A percentile compares a stretch with the other conserved stretches of the same genome.
phyloP scores from a whole-genome alignment of 1,140 invertebrate genomes.

The Drosophila funebris region DNA sequence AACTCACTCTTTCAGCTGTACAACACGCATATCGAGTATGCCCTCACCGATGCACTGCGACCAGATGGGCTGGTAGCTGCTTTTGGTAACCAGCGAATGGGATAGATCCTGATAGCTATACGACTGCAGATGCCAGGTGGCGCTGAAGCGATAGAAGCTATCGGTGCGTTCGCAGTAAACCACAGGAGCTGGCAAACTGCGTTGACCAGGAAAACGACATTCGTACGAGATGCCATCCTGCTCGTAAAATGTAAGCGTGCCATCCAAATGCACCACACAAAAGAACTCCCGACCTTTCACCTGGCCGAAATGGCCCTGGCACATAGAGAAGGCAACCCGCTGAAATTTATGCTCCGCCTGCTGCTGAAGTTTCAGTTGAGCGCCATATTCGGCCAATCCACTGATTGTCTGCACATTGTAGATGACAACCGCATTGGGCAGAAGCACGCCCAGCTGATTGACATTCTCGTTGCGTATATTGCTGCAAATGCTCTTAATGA shows the following conservation, averaged over 20 bases:
- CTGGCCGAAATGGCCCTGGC: constrained; percentile 90
- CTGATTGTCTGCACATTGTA: constrained; percentile 67
- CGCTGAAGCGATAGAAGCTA: constrained; percentile 88
- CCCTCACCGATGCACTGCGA: constrained; percentile 78
- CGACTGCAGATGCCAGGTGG: constrained; percentile 88
- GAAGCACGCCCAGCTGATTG: constrained; percentile 74
- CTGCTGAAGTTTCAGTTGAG: constrained; percentile 82
- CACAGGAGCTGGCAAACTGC: constrained; percentile 89
- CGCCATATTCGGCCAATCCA: constrained; percentile 75
- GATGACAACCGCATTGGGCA: constrained; percentile 71
- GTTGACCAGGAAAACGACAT: constrained; percentile 85
- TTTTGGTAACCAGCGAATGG: constrained; percentile 66
- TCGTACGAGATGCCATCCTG: constrained; percentile 85
- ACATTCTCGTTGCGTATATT: constrained; percentile 71
- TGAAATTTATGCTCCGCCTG: constrained; percentile 86
- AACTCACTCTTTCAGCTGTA: constrained; percentile 74
- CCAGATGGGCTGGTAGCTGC: constrained; percentile 74
- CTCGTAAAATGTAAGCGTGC: constrained; percentile 90
- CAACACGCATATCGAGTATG: constrained; percentile 69
- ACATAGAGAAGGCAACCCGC: constrained; percentile 86
- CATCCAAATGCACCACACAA: constrained; percentile 91
- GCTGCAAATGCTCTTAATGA: constrained; percentile 15
- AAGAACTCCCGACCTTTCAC: constrained; percentile 89
- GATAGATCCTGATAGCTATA: constrained; percentile 84
- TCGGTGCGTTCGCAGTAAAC: constrained; percentile 89